Base-by-base conservation (phyloP, 92 coral and sea anemone species). In the Parazoanthus atlanticus region DNA sequence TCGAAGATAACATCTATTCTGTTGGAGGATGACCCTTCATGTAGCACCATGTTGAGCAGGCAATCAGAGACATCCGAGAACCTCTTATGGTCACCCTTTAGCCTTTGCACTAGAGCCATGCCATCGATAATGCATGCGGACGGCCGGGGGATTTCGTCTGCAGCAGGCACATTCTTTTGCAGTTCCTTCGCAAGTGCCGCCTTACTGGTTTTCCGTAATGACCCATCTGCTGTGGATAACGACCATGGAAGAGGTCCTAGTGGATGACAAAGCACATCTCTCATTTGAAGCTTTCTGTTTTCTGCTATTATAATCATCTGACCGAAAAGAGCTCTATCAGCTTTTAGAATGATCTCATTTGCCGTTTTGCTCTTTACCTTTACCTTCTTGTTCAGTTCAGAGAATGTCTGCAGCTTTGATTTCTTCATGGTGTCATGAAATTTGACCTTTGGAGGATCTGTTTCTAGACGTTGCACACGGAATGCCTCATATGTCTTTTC, bases 221-320 rank as follows among this genome's bases (percentile, higher is more conserved):
- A 69, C 5, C 93, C 93, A 89, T 84, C 88, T 54, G 90, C 73
- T 11, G 92, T 70, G 33, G 92, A 74, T 11, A 93, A 65, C 8
- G 96, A 88, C 91, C 91, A 91, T 1, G 94, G 93, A 49, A 93
- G 91, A 19, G 94, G 94, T 13, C 94, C 93, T 5, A 91, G 89
- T n/a, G 90, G 90, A 86, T 91, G 90, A 10, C 78, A 31, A 5
- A 93, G 89, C 15, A 92, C 88, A 11, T 91, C 93, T 40, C 82
- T 72, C 94, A 90, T 77, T 28, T 91, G 85, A 13, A 91, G 73
- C 38, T 91, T 78, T 11, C 93, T 70, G 88, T 67, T 93, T 81
- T 90, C 88, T 34, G 90, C 93, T 15, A 81, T 80, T 0, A 93
- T 13, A 6, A 88, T 33, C 89, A 88, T 85, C 21, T 74, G 92